phyloP scores from a whole-genome alignment of 2,888 invertebrate species.

The Campoplex capitator region DNA sequence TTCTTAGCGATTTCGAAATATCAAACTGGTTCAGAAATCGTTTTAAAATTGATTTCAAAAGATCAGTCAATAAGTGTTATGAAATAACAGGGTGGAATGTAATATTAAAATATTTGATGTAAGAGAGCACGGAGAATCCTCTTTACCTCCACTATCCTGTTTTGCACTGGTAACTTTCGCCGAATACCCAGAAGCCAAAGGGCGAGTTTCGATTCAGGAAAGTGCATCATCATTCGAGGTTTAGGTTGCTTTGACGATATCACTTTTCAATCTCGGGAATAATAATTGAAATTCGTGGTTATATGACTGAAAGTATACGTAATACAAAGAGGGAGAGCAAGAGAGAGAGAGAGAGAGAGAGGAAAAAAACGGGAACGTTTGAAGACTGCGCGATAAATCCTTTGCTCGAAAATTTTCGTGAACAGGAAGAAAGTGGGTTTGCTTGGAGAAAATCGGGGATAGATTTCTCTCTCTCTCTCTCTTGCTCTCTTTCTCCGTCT shows the following conservation, averaged over 20 bases:
- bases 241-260: slow-evolving; percentile 61
- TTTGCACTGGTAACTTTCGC: slow-evolving; percentile 24
- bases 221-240: slow-evolving; percentile 45
- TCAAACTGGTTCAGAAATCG: not conserved
- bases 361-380: slow-evolving; percentile 39
- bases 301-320: slow-evolving; percentile 6
- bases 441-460: slow-evolving; percentile 53
- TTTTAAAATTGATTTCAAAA: not conserved
- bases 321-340: slow-evolving; percentile 7
- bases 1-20: too few species aligned
- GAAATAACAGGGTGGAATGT: not conserved
- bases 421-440: slow-evolving; percentile 28
- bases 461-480: slow-evolving; percentile 5
- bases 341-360: slow-evolving; percentile 31
- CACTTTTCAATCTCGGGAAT: slow-evolving; percentile 62
- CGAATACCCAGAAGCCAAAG: slow-evolving; percentile 12
- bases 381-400: slow-evolving; percentile 55
- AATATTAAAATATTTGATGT: slow-evolving; percentile 18
- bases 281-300: slow-evolving; percentile 63
- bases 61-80: not conserved
- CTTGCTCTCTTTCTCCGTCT: not conserved
- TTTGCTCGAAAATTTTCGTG: slow-evolving; percentile 59
- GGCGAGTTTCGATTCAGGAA: slow-evolving; percentile 34
- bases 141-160: not conserved
- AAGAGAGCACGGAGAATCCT: not conserved